phyloP scores from a whole-genome alignment of 2,888 invertebrate genomes.

The Leucoptera coffeella region DNA sequence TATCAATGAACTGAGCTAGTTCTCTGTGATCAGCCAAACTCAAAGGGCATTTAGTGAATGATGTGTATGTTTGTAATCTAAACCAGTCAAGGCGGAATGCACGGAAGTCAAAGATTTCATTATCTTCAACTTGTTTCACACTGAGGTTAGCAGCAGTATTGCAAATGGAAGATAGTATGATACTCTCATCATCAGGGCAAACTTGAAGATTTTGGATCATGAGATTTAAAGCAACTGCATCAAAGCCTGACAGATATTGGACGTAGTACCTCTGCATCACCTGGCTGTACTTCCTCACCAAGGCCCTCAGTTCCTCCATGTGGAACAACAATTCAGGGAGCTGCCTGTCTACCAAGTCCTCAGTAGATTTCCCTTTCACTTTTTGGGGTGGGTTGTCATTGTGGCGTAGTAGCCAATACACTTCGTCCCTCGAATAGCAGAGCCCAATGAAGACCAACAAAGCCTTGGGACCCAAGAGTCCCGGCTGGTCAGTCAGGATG shows the following conservation, averaged over 20 bases:
- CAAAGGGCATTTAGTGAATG: constrained; percentile 73
- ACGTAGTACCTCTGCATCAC: constrained; percentile 97
- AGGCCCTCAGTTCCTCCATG: constrained; percentile 92
- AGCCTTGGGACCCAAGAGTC: constrained; percentile 94
- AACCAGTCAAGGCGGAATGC: constrained; percentile 97
- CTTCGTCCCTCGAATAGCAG: constrained; percentile 93
- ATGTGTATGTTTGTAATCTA: constrained; percentile 89
- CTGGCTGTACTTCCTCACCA: constrained; percentile 93
- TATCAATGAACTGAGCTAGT: constrained; percentile 88
- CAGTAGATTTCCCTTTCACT: constrained; percentile 80
- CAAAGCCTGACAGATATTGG: constrained; percentile 93
- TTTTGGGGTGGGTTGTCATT: constrained; percentile 93
- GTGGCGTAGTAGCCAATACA: constrained; percentile 93
- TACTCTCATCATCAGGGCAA: constrained; percentile 91
- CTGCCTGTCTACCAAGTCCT: constrained; percentile 92
- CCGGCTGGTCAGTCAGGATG: constrained; percentile 96
- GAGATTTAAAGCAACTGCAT: constrained; percentile 85
- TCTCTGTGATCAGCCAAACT: constrained; percentile 78
- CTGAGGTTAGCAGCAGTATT: constrained; percentile 79
- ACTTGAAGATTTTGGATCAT: constrained; percentile 77
- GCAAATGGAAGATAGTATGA: constrained; percentile 88
- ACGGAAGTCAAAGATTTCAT: constrained; percentile 92
- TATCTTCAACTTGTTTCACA: constrained; percentile 94
- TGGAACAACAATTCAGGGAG: constrained; percentile 95
- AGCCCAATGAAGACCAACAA: constrained; percentile 94